Evolutionary conservation across 2,888 invertebrate genomes (phyloP).

Genomic region (Monochamus alternatus): DNA sequence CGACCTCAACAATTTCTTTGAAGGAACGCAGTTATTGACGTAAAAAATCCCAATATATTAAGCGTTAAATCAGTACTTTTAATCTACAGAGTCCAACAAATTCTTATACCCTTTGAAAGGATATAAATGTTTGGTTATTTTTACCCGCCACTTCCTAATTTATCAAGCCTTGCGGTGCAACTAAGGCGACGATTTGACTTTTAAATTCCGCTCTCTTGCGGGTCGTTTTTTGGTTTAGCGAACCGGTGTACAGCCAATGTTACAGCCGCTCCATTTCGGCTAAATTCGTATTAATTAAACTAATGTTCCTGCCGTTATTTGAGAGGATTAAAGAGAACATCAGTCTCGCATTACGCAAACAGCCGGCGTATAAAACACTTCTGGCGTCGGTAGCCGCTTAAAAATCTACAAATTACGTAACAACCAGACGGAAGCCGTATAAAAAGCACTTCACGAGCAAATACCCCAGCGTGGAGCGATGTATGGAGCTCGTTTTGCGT

Average conservation of each 20-base stretch:
- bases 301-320: constrained; percentile 20
- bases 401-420: constrained; percentile 29
- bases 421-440: constrained; percentile 22
- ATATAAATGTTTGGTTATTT: too few relatives aligned
- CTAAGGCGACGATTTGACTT: constrained; percentile 1
- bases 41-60: too few relatives aligned
- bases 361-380: constrained; percentile 24
- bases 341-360: constrained; percentile 25
- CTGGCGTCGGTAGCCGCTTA: constrained; percentile 18
- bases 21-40: too few relatives aligned
- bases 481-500: background rate
- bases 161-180: background rate
- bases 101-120: too few relatives aligned
- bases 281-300: constrained; percentile 24
- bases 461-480: constrained; percentile 10
- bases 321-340: constrained; percentile 20
- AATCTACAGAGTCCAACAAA: too few relatives aligned
- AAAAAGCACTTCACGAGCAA: constrained; percentile 21
- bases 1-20: too few relatives aligned
- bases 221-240: background rate
- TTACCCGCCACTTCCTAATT: too few relatives aligned
- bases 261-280: background rate
- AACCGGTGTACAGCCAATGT: background rate
- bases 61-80: too few relatives aligned
- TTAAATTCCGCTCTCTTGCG: background rate